Conservation (phyloP, 2,888 invertebrate genomes). For the Theodoxus fluviatilis region DNA sequence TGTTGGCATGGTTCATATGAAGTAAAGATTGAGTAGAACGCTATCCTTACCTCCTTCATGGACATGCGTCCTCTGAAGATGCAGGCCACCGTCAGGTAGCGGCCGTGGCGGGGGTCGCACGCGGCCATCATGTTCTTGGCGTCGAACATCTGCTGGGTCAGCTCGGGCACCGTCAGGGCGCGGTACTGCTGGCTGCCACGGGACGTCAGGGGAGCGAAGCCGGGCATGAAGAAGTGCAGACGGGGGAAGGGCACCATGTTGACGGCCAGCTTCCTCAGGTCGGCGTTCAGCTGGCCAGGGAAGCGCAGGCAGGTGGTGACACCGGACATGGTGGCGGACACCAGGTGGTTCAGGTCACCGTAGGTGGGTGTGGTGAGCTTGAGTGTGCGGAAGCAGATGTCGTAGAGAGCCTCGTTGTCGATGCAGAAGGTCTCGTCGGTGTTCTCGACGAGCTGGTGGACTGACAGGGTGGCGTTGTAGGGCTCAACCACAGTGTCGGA, state of each 20-base stretch:
- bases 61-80: constrained; percentile 60
- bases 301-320: constrained; percentile 75
- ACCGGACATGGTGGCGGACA: constrained; percentile 68
- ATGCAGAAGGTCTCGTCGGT: constrained; percentile 23
- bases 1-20: too few species aligned
- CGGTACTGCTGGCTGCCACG: too few species aligned
- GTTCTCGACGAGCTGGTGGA: constrained; percentile 21
- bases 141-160: constrained; percentile 78
- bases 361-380: constrained; percentile 74
- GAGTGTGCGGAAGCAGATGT: constrained; percentile 24
- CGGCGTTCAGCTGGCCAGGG: constrained; percentile 70
- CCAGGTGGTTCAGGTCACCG: constrained; percentile 86
- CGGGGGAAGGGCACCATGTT: constrained; percentile 58
- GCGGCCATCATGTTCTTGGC: constrained; percentile 98
- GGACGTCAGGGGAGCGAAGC: constrained; percentile 72
- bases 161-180: too few species aligned
- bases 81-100: constrained; percentile 65
- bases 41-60: constrained; percentile 73
- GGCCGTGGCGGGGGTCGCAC: constrained; percentile 89
- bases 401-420: constrained; percentile 24
- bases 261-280: constrained; percentile 44
- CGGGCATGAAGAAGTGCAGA: constrained; percentile 77
- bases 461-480: constrained; percentile 72
- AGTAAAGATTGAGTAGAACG: too few species aligned
- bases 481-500: constrained; percentile 77